Base-by-base conservation (phyloP, 2,113 vertebrate species). In the Oxyruncus cristatus region DNA sequence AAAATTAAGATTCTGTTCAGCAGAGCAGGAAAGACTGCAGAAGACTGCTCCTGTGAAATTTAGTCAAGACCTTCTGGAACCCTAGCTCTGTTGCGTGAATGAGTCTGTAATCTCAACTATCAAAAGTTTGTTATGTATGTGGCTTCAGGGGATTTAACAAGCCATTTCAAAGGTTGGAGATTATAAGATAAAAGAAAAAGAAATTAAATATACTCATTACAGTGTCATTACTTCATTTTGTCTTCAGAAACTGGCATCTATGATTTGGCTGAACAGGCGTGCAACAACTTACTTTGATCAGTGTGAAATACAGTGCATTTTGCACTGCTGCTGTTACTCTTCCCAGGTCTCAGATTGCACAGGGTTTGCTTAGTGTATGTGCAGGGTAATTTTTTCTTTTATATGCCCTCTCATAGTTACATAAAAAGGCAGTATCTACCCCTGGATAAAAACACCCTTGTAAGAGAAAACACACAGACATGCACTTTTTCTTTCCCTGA, bases 131-230 rank as follows among this genome's bases (percentile, higher is more conserved):
- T 85, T 94, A 80, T 22, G 21, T 80, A 42, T 7, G 18, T 58
- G 77, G 79, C 65, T 94, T 78, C 83, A 22, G 66, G 84, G 62
- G 24, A 71, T 83, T 83, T 85, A 93, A 77, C 39, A 84, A 85
- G 74, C 33, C 1, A 0, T 88, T 85, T 68, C 68, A 77, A 92
- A 80, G 71, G 73, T 2, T 15, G 9, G 41, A 71, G 39, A 68
- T 42, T 67, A n/a, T 23, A 71, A n/a, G 39, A 86, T 53, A 95
- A 90, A 93, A 30, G 8, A 81, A 88, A 90, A 96, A 13, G 53
- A 89, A 87, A 84, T 83, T 82, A 88, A 93, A 71, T 86, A 63
- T 39, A 17, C 90, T 96, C 3, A 1, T 83, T 88, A 86, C 39
- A 77, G 65, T 50, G 46, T 74, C 63, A 65, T 91, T 76, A 56